Conservation (phyloP, 1,140 invertebrate genomes). For the Caenorhabditis remanei region DNA sequence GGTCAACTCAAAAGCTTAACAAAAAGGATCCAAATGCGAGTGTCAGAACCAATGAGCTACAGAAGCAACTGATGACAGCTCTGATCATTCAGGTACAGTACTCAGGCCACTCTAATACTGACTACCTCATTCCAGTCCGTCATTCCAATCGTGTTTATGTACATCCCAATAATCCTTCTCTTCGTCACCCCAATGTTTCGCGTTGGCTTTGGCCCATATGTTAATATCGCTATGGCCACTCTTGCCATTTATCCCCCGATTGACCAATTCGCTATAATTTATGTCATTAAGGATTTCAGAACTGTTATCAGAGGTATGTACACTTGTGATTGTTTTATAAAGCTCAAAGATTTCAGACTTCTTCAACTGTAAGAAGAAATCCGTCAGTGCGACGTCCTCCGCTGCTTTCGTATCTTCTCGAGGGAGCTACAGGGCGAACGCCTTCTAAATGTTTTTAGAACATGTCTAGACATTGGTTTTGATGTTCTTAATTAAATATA, state of each 20-base stretch:
- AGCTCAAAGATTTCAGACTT: background rate
- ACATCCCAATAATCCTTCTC: background rate
- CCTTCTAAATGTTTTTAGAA: background rate
- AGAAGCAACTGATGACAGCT: constrained; percentile 16
- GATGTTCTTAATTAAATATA: background rate
- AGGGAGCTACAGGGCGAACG: background rate
- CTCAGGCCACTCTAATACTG: background rate
- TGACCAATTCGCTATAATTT: constrained; percentile 14
- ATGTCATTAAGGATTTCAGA: constrained; percentile 18
- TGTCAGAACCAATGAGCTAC: background rate
- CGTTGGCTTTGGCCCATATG: background rate
- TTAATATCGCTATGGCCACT: constrained; percentile 15
- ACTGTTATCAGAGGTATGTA: background rate
- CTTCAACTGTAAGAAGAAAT: background rate
- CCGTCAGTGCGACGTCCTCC: background rate
- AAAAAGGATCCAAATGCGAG: background rate
- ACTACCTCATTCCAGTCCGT: background rate
- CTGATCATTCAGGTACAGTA: background rate
- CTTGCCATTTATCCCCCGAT: background rate
- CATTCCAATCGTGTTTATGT: constrained; percentile 20
- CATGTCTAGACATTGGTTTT: background rate
- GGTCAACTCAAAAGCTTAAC: background rate
- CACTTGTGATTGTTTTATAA: background rate
- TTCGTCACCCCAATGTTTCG: constrained; percentile 4
- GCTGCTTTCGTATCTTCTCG: background rate